A percentile compares a stretch with the other conserved stretches of the same genome.
phyloP scores from a whole-genome alignment of 2,797 vertebrate species.

The Poeciliopsis presidionis region DNA sequence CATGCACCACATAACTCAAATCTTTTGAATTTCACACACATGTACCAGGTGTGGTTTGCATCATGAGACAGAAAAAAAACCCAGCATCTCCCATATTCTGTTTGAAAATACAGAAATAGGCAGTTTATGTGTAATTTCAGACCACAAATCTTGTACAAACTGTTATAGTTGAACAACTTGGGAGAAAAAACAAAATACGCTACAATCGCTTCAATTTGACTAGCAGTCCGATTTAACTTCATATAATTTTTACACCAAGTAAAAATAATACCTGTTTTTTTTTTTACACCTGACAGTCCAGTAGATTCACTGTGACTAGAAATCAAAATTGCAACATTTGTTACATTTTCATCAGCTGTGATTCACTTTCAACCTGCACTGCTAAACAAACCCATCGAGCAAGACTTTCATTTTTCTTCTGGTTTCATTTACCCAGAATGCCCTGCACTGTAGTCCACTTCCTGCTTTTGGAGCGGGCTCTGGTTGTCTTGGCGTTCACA shows the following conservation, averaged over 20 bases:
- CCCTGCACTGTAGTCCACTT: too few relatives aligned
- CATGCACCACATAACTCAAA: conserved; percentile 43
- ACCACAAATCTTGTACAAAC: not conserved
- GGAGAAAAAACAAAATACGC: not conserved
- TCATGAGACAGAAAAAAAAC: not conserved
- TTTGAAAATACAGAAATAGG: not conserved
- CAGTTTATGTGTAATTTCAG: not conserved
- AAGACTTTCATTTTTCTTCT: too few relatives aligned
- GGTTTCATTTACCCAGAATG: too few relatives aligned
- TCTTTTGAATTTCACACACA: conserved; percentile 62
- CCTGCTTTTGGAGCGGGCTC: too few relatives aligned
- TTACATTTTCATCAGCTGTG: not conserved
- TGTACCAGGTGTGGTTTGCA: conserved; percentile 47
- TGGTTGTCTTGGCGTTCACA: too few relatives aligned
- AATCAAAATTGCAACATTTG: too few relatives aligned
- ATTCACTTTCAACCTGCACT: too few relatives aligned
- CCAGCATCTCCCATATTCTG: not conserved
- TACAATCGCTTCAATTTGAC: not conserved
- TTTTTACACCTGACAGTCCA: too few relatives aligned
- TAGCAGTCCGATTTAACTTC: not conserved
- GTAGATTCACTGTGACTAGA: too few relatives aligned
- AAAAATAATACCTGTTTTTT: not conserved
- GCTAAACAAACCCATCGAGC: too few relatives aligned
- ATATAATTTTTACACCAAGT: not conserved
- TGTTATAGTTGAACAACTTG: not conserved